Conservation (phyloP, 2,888 invertebrate genomes). For the Abscondita cerata region DNA sequence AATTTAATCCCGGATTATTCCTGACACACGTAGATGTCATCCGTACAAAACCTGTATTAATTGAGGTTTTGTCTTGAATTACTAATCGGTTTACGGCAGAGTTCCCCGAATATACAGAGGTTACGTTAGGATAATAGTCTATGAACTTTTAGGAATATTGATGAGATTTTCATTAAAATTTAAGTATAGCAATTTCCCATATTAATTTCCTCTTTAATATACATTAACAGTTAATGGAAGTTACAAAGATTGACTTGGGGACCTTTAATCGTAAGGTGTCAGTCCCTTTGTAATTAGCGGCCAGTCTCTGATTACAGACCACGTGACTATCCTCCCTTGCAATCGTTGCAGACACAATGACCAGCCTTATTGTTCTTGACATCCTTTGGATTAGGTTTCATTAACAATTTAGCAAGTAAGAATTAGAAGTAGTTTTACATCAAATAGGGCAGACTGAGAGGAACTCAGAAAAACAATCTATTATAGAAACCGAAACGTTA, state of each 20-base stretch:
- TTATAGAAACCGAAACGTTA: neutral
- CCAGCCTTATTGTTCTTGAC: constrained; percentile 53
- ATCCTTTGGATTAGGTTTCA: constrained; percentile 48
- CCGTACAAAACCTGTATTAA: constrained; percentile 30
- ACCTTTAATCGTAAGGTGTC: constrained; percentile 43
- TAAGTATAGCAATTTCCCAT: constrained; percentile 6
- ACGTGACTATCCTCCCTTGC: constrained; percentile 52
- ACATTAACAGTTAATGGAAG: constrained; percentile 28
- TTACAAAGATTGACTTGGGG: constrained; percentile 32
- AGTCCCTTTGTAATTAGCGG: constrained; percentile 50
- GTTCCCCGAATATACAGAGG: constrained; percentile 6
- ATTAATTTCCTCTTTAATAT: constrained; percentile 27
- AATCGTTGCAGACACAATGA: constrained; percentile 50
- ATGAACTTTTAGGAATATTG: constrained; percentile 2
- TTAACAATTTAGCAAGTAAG: constrained; percentile 47
- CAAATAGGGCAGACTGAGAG: neutral
- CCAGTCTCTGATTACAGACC: constrained; percentile 56
- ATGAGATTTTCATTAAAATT: constrained; percentile 1
- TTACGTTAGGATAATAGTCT: constrained; percentile 3
- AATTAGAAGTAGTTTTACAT: constrained; percentile 26
- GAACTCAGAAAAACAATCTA: neutral
- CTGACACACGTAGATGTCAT: constrained; percentile 33
- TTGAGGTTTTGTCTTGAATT: constrained; percentile 36
- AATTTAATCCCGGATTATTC: constrained; percentile 32
- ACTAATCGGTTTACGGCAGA: constrained; percentile 28